Base-by-base conservation (phyloP, 1,140 invertebrate genomes). In the Pseudomyrmex dendroicus region DNA sequence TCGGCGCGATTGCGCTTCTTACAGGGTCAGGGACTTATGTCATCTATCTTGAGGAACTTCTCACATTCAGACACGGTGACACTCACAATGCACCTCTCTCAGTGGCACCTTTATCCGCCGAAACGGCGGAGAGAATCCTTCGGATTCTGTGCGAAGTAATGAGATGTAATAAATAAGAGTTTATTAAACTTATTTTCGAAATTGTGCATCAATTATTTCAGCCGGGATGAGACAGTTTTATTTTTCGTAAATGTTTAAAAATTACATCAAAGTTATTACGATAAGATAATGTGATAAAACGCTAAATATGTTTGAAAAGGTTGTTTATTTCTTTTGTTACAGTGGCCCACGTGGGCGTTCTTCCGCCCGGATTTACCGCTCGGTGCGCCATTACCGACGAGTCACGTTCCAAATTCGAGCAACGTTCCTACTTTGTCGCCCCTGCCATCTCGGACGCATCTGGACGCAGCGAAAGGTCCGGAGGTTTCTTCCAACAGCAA, bases 341-440 rank as follows among this genome's bases (percentile, higher is more conserved):
- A 94, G 93, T 92, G 92, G 91, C 88, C 91, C 13, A 90, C 91
- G 22, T 94, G 93, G 93, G 35, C 35, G 35, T 92, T 92, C 80
- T 90, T 92, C 61, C 90, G 91, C 8, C 92, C 92, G 15, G 93
- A 94, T 56, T 80, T 92, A 9, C 84, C 91, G 5, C 82, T 90
- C 7, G 77, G 80, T 54, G n/a, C 86, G 22, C 76, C 87, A 0
- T 57, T 87, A 56, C 84, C 88, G 0, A 84, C 78, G 7, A 83
- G 67, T 82, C 89, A 91, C 56, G 66, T 73, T 20, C 72, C 84
- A 2, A 92, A 90, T 67, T 87, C 90, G 1, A 91, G 88, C 68
- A 86, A 80, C 46, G 62, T 88, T 61, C 64, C 88, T 13, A 91
- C 86, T 46, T 86, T 87, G 67, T 87, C 89, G 44, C 63, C 82